Conservation (phyloP, 2,888 invertebrate species). For the Zaprionus obscuricornis region DNA sequence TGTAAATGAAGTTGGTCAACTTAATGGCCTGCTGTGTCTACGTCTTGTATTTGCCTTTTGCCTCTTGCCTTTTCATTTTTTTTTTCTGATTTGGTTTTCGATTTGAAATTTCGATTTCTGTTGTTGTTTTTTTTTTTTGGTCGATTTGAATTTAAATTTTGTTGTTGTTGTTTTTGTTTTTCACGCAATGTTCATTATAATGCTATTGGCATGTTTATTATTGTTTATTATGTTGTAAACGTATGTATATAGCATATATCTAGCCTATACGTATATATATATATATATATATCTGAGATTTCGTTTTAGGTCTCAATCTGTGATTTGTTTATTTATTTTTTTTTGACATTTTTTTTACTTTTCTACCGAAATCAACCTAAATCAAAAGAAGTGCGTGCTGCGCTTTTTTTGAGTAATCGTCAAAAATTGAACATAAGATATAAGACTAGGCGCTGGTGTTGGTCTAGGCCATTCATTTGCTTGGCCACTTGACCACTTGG, state of each 20-base stretch:
- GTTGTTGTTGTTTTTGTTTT: constrained; percentile 15
- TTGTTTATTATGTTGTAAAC: constrained; percentile 51
- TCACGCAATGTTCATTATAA: constrained; percentile 51
- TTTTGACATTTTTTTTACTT: constrained; percentile 38
- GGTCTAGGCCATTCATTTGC: constrained; percentile 51
- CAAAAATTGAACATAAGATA: constrained; percentile 22
- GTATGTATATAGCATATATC: too few relatives aligned
- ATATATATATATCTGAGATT: too few relatives aligned
- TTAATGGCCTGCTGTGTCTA: constrained; percentile 41
- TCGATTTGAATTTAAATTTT: too few relatives aligned
- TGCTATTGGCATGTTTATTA: constrained; percentile 59
- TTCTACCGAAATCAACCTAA: constrained; percentile 22
- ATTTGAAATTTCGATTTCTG: too few relatives aligned
- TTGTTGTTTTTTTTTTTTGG: too few relatives aligned
- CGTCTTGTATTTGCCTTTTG: constrained; percentile 11
- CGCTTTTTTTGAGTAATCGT: constrained; percentile 25
- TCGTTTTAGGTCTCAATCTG: neutral
- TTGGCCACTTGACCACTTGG: constrained; percentile 10
- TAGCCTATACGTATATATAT: too few relatives aligned
- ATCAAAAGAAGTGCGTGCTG: constrained; percentile 45
- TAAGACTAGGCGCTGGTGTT: constrained; percentile 36
- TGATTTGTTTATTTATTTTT: neutral
- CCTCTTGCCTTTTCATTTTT: constrained; percentile 6
- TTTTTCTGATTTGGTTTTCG: constrained; percentile 16
- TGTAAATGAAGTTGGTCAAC: constrained; percentile 39